A percentile compares a stretch with the other conserved stretches of the same genome.
Conservation (phyloP, 2,888 invertebrate genomes). For the Leptarthrus brevirostris region DNA sequence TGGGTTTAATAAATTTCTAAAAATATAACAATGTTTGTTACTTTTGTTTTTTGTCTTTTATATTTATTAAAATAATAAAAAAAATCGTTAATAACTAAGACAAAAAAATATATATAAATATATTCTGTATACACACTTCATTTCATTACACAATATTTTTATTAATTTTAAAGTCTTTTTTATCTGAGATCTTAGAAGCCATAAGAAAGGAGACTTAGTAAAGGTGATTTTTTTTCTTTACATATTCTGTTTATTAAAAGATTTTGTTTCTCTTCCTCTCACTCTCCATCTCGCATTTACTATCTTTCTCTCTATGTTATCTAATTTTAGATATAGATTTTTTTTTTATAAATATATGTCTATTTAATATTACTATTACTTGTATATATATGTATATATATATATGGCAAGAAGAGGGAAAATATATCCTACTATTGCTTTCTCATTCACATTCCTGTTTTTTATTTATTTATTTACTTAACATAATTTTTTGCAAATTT, state of each 20-base stretch:
- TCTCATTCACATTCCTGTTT: background rate
- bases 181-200: slow-evolving; percentile 42
- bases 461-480: background rate
- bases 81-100: no score
- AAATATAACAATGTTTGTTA: no score
- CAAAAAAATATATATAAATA: no score
- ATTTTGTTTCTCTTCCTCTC: background rate
- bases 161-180: slow-evolving; percentile 25
- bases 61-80: no score
- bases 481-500: background rate
- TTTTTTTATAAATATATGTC: slow-evolving; percentile 2
- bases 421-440: slow-evolving; percentile 40
- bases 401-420: slow-evolving; percentile 17
- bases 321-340: background rate
- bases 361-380: background rate
- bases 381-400: background rate
- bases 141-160: background rate
- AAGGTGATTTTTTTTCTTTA: background rate
- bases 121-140: background rate
- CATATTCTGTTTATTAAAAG: background rate
- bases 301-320: no score
- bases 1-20: no score
- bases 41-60: no score
- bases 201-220: slow-evolving; percentile 8
- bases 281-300: no score